Conservation (phyloP, 2,888 invertebrate genomes). For the Sicus ferrugineus region DNA sequence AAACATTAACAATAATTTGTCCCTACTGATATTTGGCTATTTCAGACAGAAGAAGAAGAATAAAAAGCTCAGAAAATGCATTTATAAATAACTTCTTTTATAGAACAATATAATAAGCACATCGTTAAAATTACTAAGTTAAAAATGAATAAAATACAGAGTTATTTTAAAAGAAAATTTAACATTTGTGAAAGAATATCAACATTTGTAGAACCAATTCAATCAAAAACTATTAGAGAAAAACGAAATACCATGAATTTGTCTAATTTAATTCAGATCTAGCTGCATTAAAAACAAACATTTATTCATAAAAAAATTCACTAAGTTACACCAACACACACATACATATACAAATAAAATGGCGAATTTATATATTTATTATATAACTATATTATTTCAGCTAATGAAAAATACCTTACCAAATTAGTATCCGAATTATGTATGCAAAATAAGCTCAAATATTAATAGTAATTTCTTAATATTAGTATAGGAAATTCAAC, state of each 20-base stretch:
- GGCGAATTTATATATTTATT: conserved; percentile 30
- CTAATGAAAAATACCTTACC: neutral
- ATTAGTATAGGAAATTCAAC: neutral
- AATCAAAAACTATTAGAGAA: conserved; percentile 10
- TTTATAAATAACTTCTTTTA: conserved; percentile 48
- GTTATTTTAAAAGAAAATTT: neutral
- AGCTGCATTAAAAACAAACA: no score
- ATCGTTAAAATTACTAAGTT: neutral
- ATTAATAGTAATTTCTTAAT: no score
- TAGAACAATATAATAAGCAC: neutral
- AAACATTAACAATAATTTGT: no score
- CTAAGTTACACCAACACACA: neutral
- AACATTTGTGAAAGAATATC: neutral
- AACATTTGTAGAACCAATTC: neutral
- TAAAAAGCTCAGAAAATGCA: conserved; percentile 61
- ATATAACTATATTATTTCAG: neutral
- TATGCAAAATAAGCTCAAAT: no score
- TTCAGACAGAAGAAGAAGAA: conserved; percentile 29
- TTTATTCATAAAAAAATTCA: no score
- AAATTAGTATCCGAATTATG: no score
- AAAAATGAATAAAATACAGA: neutral
- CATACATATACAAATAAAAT: conserved; percentile 4
- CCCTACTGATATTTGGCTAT: no score
- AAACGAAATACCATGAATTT: no score
- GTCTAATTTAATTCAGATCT: no score